Evolutionary conservation across 92 coral and sea anemone genomes (phyloP).

Genomic region (Plumapathes pennacea): DNA sequence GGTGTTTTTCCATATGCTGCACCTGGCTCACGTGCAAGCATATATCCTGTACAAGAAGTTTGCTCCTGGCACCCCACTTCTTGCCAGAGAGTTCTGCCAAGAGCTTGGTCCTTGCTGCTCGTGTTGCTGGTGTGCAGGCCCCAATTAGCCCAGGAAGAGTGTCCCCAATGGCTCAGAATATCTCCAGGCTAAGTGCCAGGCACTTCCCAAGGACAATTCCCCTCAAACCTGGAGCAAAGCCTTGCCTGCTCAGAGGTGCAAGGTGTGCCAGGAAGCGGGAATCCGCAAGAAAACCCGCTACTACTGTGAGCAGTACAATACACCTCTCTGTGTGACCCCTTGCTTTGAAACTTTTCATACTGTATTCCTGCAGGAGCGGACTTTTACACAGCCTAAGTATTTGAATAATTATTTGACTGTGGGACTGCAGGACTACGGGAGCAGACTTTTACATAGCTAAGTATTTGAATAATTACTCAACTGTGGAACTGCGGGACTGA

Average conservation of each 20-base stretch:
- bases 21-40: conserved; percentile 23
- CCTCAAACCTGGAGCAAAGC: conserved; percentile 33
- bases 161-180: too few species aligned
- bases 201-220: conserved; percentile 17
- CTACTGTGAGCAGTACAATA: conserved; percentile 15
- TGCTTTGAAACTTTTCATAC: neutral
- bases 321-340: neutral
- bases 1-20: conserved; percentile 24
- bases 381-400: too few species aligned
- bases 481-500: too few species aligned
- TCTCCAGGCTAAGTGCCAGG: conserved; percentile 26
- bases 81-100: conserved; percentile 3
- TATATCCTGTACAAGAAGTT: conserved; percentile 8
- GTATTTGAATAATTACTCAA: too few species aligned
- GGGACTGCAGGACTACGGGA: too few species aligned
- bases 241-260: conserved; percentile 18
- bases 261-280: conserved; percentile 10
- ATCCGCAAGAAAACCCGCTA: conserved; percentile 13
- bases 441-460: too few species aligned
- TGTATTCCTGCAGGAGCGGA: too few species aligned
- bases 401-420: too few species aligned
- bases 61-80: neutral
- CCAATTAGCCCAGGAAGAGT: too few species aligned
- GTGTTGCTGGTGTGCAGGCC: neutral
- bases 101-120: neutral